A percentile compares a stretch with the other conserved stretches of the same genome.
Evolutionary conservation across 2,888 invertebrate species (phyloP).

Genomic region (Drosophila phalerata): DNA sequence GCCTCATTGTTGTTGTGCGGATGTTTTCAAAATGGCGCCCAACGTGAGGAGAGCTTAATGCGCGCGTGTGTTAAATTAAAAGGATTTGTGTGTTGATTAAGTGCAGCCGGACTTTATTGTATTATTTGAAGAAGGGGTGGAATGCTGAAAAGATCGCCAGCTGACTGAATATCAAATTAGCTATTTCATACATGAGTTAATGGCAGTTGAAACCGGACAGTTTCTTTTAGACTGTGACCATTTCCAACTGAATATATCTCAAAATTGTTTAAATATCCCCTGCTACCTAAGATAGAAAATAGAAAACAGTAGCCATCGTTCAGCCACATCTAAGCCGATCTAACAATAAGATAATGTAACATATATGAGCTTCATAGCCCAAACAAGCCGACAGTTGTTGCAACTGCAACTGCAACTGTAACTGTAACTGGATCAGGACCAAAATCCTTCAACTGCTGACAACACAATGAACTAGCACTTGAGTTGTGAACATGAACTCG

Average conservation of each 20-base stretch:
- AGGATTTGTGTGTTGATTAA: conserved; percentile 83
- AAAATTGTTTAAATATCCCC: background rate
- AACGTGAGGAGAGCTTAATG: conserved; percentile 43
- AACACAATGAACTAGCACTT: conserved; percentile 53
- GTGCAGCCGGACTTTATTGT: conserved; percentile 37
- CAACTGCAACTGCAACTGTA: conserved; percentile 12
- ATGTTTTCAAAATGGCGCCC: conserved; percentile 65
- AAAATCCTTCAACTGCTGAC: conserved; percentile 54
- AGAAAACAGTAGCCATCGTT: conserved; percentile 56
- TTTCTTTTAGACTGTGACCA: background rate
- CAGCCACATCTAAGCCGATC: conserved; percentile 65
- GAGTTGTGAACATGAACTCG: conserved; percentile 36
- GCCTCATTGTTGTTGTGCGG: conserved; percentile 27
- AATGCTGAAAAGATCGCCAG: conserved; percentile 1
- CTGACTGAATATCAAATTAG: conserved; percentile 4
- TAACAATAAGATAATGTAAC: conserved; percentile 76
- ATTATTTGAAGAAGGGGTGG: conserved; percentile 22
- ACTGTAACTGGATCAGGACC: conserved; percentile 60
- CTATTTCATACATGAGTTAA: conserved; percentile 17
- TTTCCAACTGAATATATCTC: background rate
- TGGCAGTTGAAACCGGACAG: conserved; percentile 19
- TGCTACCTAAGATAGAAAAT: conserved; percentile 31
- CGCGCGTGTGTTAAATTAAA: conserved; percentile 77
- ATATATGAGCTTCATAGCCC: conserved; percentile 75
- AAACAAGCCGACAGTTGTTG: conserved; percentile 64